A percentile compares a stretch with the other conserved stretches of the same genome.
Conservation (phyloP, 2,888 invertebrate species). For the Amblyteles armatorius region DNA sequence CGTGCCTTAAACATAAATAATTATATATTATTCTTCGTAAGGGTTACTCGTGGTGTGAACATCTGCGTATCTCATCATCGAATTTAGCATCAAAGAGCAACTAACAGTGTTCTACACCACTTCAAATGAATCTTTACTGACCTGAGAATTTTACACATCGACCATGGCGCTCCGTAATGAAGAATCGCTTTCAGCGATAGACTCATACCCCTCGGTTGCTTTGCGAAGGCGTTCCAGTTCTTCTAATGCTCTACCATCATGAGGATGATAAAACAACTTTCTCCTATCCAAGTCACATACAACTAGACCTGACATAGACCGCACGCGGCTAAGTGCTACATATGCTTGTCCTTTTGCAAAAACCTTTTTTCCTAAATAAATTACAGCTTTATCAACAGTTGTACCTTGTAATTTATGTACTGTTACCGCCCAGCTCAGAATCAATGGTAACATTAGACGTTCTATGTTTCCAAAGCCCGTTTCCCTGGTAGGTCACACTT, state of each 20-base stretch:
- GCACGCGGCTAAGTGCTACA: slow-evolving; percentile 59
- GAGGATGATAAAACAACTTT: slow-evolving; percentile 28
- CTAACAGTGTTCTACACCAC: too few species aligned
- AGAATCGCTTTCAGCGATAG: not conserved
- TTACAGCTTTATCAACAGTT: slow-evolving; percentile 60
- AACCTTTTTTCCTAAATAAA: slow-evolving; percentile 62
- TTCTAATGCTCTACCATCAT: slow-evolving; percentile 8
- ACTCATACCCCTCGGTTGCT: not conserved
- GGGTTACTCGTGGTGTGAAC: too few species aligned
- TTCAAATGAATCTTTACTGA: too few species aligned
- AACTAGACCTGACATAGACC: slow-evolving; percentile 28
- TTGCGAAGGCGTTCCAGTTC: slow-evolving; percentile 20
- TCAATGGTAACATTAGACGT: slow-evolving; percentile 59
- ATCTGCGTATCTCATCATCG: too few species aligned
- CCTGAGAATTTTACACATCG: too few species aligned
- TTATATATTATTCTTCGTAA: too few species aligned
- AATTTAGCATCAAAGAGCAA: too few species aligned
- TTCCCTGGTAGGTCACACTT: slow-evolving; percentile 34
- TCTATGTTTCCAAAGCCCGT: slow-evolving; percentile 57
- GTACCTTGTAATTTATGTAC: slow-evolving; percentile 65
- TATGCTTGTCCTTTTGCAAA: slow-evolving; percentile 69
- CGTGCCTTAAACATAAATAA: too few species aligned
- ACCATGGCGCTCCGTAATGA: not conserved
- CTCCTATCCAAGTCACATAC: slow-evolving; percentile 4
- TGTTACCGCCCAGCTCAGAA: slow-evolving; percentile 58